Base-by-base conservation (phyloP, 2,797 vertebrate genomes). In the Pelochelys cantorii region DNA sequence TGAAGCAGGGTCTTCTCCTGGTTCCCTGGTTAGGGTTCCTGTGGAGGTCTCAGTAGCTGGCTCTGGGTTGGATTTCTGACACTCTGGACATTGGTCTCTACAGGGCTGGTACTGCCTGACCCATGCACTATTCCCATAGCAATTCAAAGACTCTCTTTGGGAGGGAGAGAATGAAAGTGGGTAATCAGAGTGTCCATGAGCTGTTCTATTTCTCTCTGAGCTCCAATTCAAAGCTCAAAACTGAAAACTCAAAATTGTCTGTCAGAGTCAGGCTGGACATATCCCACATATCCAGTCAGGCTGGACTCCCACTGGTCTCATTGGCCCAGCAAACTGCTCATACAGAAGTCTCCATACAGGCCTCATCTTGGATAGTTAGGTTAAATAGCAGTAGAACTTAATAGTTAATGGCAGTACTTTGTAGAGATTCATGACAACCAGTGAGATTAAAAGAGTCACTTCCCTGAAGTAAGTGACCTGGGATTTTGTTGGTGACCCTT, bases 91-190 rank as follows among this genome's bases (percentile, higher is more conserved):
- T 31, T n/a, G n/a, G n/a, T 10, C 65, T 68, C 17, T 18, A 68
- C 17, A 68, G 65, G 18, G 65, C 17, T 34, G 65, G 31, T 20
- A 68, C 65, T 68, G n/a, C 65, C 17, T 68, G 65, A 34, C n/a
- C n/a, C n/a, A 68, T 68, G 62, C 31, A 17, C 62, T n/a, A 65
- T 31, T 65, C 62, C 62, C 62, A 65, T 8, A 15, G n/a, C n/a
- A 34, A 7, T 68, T 34, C 65, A 68, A 68, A 68, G n/a, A 20
- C 65, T 68, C 4, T n/a, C 65, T 34, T 20, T 34, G 62, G 31
- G 1, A 4, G 7, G 7, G 42, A 48, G 42, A 48, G 42, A 48
- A 8, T 4, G 4, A 23, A 12, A 31, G 27, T 14, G 7, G 3
- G 18, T 20, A 68, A 68, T 34, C 17, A 68, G 62, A 20, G 65